A percentile compares a stretch with the other conserved stretches of the same genome.
Conservation (phyloP, 2,113 vertebrate species). For the Dromas ardeola region DNA sequence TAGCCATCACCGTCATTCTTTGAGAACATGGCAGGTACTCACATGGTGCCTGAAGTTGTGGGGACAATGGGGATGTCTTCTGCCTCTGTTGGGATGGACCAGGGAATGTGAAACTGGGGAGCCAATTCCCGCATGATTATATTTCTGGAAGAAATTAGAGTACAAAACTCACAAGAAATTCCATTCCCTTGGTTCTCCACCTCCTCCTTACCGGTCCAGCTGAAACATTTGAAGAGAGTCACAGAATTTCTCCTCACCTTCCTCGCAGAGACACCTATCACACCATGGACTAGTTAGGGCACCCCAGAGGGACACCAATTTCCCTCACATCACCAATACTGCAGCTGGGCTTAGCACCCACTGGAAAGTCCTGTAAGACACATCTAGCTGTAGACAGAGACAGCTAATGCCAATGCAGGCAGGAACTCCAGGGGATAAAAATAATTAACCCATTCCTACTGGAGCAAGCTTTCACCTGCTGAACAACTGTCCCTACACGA, state of each 20-base stretch:
- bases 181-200: neutral
- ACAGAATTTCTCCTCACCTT: neutral
- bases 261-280: neutral
- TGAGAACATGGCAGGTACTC: conserved; percentile 60
- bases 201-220: neutral
- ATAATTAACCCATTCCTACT: neutral
- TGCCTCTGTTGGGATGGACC: conserved; percentile 97
- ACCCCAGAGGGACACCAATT: neutral
- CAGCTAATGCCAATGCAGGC: neutral
- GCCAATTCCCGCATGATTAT: conserved; percentile 98
- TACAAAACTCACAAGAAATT: neutral
- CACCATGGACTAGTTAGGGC: neutral
- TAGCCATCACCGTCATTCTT: neutral
- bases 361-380: neutral
- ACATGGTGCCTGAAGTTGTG: conserved; percentile 99
- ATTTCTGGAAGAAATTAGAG: conserved; percentile 80
- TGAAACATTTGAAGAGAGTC: neutral
- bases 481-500: neutral
- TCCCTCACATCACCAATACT: neutral
- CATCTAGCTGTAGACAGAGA: neutral
- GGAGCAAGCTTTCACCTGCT: neutral
- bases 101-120: conserved; percentile 97
- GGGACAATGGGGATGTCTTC: conserved; percentile 99
- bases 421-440: neutral
- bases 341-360: neutral